Conservation (phyloP, 2,888 invertebrate species). For the Drosophila paramelanica region DNA sequence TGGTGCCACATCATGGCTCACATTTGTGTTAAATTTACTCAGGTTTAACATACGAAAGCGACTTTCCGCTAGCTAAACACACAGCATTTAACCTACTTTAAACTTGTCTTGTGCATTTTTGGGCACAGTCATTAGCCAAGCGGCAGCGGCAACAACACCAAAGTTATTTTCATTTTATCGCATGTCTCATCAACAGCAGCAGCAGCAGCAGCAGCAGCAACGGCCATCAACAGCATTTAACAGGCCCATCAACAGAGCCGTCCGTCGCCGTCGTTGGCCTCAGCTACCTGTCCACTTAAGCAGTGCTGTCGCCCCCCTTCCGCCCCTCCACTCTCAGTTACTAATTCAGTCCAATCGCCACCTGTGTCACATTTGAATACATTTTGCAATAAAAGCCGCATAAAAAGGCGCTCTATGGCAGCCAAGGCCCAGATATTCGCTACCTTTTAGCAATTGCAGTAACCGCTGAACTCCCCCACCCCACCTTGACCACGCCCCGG, state of each 20-base stretch:
- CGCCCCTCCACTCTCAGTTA: slow-evolving; percentile 12
- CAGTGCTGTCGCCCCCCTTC: slow-evolving; percentile 1
- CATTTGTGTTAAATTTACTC: slow-evolving; percentile 36
- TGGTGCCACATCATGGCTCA: slow-evolving; percentile 1
- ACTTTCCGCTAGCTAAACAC: slow-evolving; percentile 37
- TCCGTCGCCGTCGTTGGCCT: slow-evolving; percentile 35
- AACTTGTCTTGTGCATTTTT: slow-evolving; percentile 73
- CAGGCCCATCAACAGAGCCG: slow-evolving; percentile 72
- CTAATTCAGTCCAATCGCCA: slow-evolving; percentile 61
- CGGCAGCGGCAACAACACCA: slow-evolving; percentile 43
- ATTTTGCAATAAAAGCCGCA: slow-evolving; percentile 65
- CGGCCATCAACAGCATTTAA: slow-evolving; percentile 78
- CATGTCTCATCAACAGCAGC: slow-evolving; percentile 62
- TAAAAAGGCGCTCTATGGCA: slow-evolving; percentile 31
- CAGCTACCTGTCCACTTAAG: slow-evolving; percentile 32
- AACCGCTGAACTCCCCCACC: neutral
- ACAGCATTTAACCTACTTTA: slow-evolving; percentile 72
- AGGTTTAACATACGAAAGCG: slow-evolving; percentile 35
- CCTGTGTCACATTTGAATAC: slow-evolving; percentile 75
- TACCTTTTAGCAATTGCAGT: slow-evolving; percentile 13
- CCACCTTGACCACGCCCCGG: too few species aligned
- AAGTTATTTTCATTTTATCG: slow-evolving; percentile 59
- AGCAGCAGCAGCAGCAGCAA: slow-evolving; percentile 24
- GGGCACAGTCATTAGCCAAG: slow-evolving; percentile 72
- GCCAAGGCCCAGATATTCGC: slow-evolving; percentile 19